Conservation (phyloP, 2,113 vertebrate species). For the Lonchura striata region DNA sequence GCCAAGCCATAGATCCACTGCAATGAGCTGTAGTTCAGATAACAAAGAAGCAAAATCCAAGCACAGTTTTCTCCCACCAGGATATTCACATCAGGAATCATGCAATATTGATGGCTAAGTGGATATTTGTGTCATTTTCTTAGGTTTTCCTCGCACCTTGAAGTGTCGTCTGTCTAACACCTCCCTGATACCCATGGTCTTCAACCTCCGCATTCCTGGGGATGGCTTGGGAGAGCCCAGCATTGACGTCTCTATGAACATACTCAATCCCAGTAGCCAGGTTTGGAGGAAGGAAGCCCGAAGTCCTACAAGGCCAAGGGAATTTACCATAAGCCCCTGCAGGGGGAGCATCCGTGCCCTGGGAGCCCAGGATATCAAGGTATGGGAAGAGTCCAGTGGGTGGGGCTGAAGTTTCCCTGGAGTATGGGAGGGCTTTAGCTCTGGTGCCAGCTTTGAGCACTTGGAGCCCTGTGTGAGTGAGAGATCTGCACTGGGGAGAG, state of each 20-base stretch:
- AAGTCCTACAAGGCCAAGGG: too few species aligned
- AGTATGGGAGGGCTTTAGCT: too few species aligned
- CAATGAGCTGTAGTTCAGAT: not conserved
- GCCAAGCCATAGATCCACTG: not conserved
- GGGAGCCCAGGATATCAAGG: too few species aligned
- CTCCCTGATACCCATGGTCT: conserved; percentile 80
- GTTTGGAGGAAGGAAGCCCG: too few species aligned
- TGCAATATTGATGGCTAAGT: not conserved
- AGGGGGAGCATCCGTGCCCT: too few species aligned
- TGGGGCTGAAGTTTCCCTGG: too few species aligned
- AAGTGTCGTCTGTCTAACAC: conserved; percentile 81
- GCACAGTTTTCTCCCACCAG: not conserved
- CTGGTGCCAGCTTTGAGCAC: too few species aligned
- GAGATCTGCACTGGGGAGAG: too few species aligned
- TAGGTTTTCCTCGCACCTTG: conserved; percentile 82
- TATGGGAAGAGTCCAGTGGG: too few species aligned
- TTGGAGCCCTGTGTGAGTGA: too few species aligned
- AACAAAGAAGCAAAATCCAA: not conserved
- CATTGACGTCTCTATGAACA: conserved; percentile 30
- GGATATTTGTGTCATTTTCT: not conserved
- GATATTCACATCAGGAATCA: not conserved
- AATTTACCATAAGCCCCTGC: too few species aligned
- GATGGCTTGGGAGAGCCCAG: conserved; percentile 77
- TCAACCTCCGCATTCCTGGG: conserved; percentile 77
- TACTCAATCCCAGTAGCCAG: not conserved